phyloP scores from a whole-genome alignment of 1,140 invertebrate species.

The Monomorium pharaonis region DNA sequence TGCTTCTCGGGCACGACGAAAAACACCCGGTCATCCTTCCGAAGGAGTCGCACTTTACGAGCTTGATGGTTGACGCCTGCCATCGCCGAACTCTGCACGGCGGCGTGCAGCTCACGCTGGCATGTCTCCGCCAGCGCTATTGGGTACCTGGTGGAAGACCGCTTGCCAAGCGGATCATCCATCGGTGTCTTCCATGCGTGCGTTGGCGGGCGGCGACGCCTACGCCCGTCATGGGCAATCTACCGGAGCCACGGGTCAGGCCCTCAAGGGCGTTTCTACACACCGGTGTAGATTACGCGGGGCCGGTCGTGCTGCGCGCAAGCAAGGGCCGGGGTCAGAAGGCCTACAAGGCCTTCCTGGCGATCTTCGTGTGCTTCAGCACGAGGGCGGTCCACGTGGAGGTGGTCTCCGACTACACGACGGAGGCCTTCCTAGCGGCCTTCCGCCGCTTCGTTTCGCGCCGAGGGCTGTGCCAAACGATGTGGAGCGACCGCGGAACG shows the following conservation, averaged over 20 bases:
- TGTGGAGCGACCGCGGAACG: background rate
- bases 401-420: background rate
- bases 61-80: background rate
- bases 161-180: background rate
- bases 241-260: background rate
- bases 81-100: background rate
- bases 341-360: background rate
- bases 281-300: background rate
- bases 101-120: background rate
- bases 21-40: background rate
- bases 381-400: background rate
- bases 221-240: background rate
- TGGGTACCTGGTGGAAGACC: background rate
- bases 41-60: background rate
- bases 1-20: background rate
- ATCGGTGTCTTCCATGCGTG: background rate
- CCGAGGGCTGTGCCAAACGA: background rate
- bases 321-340: background rate
- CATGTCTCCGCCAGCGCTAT: background rate
- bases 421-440: background rate
- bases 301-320: background rate
- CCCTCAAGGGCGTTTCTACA: background rate
- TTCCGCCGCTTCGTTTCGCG: background rate
- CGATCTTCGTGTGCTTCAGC: background rate
- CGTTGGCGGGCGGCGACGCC: background rate